These are phyloP conservation scores for Abramis brama DNA, from an alignment of 2,113 vertebrate genomes.

Conservation along the genomic window DNA sequence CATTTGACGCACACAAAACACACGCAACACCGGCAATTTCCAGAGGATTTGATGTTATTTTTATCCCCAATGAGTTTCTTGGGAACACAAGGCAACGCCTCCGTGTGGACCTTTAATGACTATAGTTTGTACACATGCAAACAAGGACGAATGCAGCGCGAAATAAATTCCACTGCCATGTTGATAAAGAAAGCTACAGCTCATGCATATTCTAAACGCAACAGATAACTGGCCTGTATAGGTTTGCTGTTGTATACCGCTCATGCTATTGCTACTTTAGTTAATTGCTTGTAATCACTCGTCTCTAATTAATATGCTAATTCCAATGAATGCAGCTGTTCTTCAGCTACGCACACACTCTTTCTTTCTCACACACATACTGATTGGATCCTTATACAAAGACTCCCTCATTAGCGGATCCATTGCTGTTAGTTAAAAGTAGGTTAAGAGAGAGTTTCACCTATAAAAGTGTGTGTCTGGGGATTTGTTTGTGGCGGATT, in stretches of 20 bases:
- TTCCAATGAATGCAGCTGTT: slow-evolving; percentile 56
- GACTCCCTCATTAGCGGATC: background rate
- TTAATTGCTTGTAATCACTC: slow-evolving; percentile 57
- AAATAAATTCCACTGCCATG: slow-evolving; percentile 1
- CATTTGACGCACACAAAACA: slow-evolving; percentile 6
- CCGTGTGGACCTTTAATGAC: background rate
- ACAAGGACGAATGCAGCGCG: background rate
- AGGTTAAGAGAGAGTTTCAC: background rate
- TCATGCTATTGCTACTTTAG: slow-evolving; percentile 46
- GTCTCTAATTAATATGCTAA: slow-evolving; percentile 61
- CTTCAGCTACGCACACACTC: slow-evolving; percentile 28
- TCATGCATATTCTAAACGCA: background rate
- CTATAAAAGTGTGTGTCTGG: background rate
- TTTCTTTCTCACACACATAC: slow-evolving; percentile 11
- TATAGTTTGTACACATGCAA: background rate
- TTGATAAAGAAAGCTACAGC: background rate
- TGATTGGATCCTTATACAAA: slow-evolving; percentile 42
- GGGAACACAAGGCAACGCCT: background rate
- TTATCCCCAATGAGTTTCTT: background rate
- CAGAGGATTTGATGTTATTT: background rate
- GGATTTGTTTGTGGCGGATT: background rate
- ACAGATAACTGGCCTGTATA: background rate
- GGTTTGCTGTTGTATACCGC: slow-evolving; percentile 8
- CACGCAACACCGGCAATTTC: background rate
- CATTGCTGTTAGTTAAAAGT: slow-evolving; percentile 25